Evolutionary conservation across 2,888 invertebrate species (phyloP), one percentile per base, ranked within the genome.

Genomic region (Acronicta aceris): DNA sequence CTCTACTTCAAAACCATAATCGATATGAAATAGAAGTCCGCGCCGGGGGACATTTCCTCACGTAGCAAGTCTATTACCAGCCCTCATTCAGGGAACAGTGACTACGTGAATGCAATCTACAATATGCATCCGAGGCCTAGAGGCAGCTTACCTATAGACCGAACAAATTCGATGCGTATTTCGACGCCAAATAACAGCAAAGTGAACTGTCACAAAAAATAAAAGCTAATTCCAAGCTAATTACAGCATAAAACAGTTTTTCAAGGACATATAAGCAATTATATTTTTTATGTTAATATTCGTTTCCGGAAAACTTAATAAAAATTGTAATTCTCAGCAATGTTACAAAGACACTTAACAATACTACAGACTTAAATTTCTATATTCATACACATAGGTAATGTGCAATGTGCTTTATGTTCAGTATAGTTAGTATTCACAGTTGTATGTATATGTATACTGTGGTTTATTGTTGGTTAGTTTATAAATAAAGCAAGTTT

Each of bases 41-140:
- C 70, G 69, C 54, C 46, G 48, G 81, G 85, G 83, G 83, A 86
- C 87, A 88, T 88, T 84, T 81, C 80, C 79, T 88, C 89, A 90
- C 90, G 90, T 89, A 85, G 79, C 72, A 51, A 71, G 65, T 65
- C 81, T 70, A 82, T 80, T 76, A 84, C 79, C 78, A 85, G 85
- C 84, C 85, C 88, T 84, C 83, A 79, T 84, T 84, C 85, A 85
- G 81, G 83, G 85, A 85, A 82, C 79, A 33, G 33, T 33, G 72
- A 43, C 60, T 80, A 90, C 91, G 90, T 90, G 91, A 83, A 81
- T 83, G 84, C 83, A 88, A 88, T 90, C 79, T 76, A 81, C 79
- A 89, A 89, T 81, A 79, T 78, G 68, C 77, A 78, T 73, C 79
- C 65, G 71, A 49, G 73, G 75, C 73, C 79, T 69, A 72, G 63